These are phyloP conservation scores for Marasmarcha lunaedactyla DNA, from an alignment of 2,888 invertebrate genomes.

Conservation along the genomic window DNA sequence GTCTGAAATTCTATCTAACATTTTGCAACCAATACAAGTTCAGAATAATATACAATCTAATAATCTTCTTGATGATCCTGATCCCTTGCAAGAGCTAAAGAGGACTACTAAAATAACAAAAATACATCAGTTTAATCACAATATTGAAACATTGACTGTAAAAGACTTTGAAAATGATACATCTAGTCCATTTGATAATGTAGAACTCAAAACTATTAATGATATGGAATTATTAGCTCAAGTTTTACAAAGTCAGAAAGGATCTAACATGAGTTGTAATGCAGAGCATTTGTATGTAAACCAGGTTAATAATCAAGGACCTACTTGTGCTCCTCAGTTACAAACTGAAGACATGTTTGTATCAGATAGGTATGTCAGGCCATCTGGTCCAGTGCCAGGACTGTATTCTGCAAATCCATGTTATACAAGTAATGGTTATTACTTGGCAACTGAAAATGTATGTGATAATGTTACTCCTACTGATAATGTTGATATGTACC, in stretches of 20 bases:
- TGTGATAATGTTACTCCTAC: slow-evolving; percentile 26
- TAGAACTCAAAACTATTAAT: slow-evolving; percentile 92
- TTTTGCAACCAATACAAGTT: slow-evolving; percentile 57
- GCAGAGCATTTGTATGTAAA: slow-evolving; percentile 28
- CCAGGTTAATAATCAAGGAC: slow-evolving; percentile 26
- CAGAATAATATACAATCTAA: slow-evolving; percentile 39
- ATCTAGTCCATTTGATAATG: slow-evolving; percentile 93
- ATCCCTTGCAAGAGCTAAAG: slow-evolving; percentile 48
- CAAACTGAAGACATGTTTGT: slow-evolving; percentile 47
- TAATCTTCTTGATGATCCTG: slow-evolving; percentile 55
- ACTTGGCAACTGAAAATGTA: slow-evolving; percentile 30
- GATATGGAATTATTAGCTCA: slow-evolving; percentile 91
- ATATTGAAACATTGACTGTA: slow-evolving; percentile 58
- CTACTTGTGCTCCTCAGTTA: slow-evolving; percentile 45
- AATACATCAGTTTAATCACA: slow-evolving; percentile 36
- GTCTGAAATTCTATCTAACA: slow-evolving; percentile 38
- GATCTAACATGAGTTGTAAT: slow-evolving; percentile 33
- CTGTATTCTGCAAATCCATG: slow-evolving; percentile 47
- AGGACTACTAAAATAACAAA: slow-evolving; percentile 38
- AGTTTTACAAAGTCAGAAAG: slow-evolving; percentile 70
- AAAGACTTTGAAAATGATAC: slow-evolving; percentile 93
- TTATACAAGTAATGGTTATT: slow-evolving; percentile 45
- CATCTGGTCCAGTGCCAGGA: slow-evolving; percentile 36
- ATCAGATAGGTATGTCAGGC: slow-evolving; percentile 48
- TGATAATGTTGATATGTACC: slow-evolving; percentile 26